Evolutionary conservation across 2,113 vertebrate genomes (phyloP), one percentile per base, ranked within the genome.

Genomic region (Myrmecophaga tridactyla): DNA sequence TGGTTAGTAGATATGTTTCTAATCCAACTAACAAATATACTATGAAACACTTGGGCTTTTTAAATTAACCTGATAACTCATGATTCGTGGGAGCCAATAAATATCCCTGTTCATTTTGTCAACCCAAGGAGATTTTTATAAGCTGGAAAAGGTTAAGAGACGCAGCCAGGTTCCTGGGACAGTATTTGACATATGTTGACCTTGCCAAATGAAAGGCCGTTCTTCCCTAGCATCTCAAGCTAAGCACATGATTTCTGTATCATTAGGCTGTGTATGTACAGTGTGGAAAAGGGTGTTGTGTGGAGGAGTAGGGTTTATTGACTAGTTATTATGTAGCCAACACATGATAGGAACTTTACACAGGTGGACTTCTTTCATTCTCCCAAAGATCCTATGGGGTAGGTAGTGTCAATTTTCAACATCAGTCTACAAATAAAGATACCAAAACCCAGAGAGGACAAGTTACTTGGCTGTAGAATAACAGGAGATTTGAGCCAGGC

Each of bases 41-140:
- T 93, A 78, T 72, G 36, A 70, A 93, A 93, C 31, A 51, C 39
- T 77, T 86, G 36, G 81, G 31, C 36, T 62, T 67, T n/a, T 89
- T 96, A 96, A 97, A 90, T 92, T 96, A 90, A 94, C 58, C 43
- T 72, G 41, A 48, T 67, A 87, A 86, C 53, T 97, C 80, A 86
- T 84, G 72, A 75, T 89, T 95, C 36, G 18, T 75, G 89, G 76
- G 73, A 81, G 21, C n/a, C 75, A 87, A 58, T 56, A 90, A 94
- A 95, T 93, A 96, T 34, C 20, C 5, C 65, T 65, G 86, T 95
- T 93, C 72, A 73, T 93, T 83, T 86, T 89, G 69, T 25, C 86
- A 92, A 60, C 76, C 62, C 31, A 81, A 80, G 20, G 46, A 95
- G 62, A 31, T 83, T 72, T 94, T 90, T 90, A 91, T 84, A 89